phyloP scores from a whole-genome alignment of 2,888 invertebrate species.

The Tridacna gigas region DNA sequence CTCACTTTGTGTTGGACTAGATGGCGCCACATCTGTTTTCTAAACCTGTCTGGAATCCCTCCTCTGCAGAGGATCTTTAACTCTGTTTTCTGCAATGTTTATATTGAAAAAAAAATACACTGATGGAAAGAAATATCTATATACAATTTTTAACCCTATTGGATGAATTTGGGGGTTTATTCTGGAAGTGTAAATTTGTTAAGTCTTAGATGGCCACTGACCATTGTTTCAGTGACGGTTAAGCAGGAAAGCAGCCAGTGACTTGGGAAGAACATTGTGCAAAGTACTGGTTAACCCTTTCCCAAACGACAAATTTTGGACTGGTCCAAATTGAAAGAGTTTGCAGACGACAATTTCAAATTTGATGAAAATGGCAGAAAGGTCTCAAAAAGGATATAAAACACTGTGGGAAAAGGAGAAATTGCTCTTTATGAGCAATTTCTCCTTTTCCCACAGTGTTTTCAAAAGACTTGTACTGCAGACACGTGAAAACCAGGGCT shows the following conservation, averaged over 20 bases:
- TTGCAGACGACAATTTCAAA: neutral
- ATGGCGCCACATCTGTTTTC: constrained; percentile 85
- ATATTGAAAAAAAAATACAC: no score
- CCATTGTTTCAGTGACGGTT: no score
- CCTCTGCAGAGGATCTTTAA: constrained; percentile 85
- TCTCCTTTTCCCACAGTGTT: neutral
- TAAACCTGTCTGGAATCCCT: constrained; percentile 86
- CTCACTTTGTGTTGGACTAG: constrained; percentile 84
- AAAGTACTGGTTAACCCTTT: neutral
- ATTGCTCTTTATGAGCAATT: neutral
- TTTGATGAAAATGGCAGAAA: no score
- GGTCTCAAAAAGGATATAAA: no score
- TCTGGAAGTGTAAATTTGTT: no score
- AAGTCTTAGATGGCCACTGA: no score
- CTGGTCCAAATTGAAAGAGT: neutral
- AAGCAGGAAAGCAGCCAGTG: no score
- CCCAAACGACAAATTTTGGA: neutral
- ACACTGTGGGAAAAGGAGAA: neutral
- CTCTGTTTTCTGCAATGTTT: constrained; percentile 72
- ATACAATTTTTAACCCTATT: no score
- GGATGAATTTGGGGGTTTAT: no score
- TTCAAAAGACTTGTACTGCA: neutral
- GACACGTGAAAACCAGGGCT: neutral
- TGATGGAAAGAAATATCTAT: no score
- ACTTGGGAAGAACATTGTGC: no score